phyloP scores from a whole-genome alignment of 2,888 invertebrate genomes.

The Eilema griseolum region DNA sequence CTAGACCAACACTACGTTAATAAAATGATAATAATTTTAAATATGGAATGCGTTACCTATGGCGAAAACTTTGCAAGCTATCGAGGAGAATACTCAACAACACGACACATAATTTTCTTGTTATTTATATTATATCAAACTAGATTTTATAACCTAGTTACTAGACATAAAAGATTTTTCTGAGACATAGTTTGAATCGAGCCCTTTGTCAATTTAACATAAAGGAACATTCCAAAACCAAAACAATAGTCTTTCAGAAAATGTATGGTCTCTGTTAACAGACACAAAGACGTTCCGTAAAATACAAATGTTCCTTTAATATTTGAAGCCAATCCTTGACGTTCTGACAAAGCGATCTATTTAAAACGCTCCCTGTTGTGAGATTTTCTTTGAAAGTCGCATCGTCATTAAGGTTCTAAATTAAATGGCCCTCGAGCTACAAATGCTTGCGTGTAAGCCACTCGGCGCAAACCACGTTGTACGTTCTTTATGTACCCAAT shows the following conservation, averaged over 20 bases:
- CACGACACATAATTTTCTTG: background rate
- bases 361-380: constrained; percentile 35
- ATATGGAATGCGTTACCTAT: background rate
- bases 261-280: background rate
- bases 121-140: background rate
- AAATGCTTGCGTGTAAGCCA: constrained; percentile 40
- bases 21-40: too few species aligned
- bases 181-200: background rate
- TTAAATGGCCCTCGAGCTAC: constrained; percentile 53
- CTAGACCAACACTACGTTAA: too few species aligned
- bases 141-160: background rate
- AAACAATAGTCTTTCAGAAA: background rate
- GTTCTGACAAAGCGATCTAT: constrained; percentile 44
- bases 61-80: too few species aligned
- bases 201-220: background rate
- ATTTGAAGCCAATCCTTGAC: constrained; percentile 37
- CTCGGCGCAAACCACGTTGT: constrained; percentile 30
- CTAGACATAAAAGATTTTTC: background rate
- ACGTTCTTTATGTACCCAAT: constrained; percentile 16
- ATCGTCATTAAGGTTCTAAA: constrained; percentile 56
- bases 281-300: constrained; percentile 3
- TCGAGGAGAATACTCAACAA: background rate
- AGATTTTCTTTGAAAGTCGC: constrained; percentile 54
- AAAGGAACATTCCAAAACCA: background rate
- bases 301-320: constrained; percentile 21